These are phyloP conservation scores for Pangasius macronema DNA, from an alignment of 2,797 vertebrate species.

Conservation along the genomic window DNA sequence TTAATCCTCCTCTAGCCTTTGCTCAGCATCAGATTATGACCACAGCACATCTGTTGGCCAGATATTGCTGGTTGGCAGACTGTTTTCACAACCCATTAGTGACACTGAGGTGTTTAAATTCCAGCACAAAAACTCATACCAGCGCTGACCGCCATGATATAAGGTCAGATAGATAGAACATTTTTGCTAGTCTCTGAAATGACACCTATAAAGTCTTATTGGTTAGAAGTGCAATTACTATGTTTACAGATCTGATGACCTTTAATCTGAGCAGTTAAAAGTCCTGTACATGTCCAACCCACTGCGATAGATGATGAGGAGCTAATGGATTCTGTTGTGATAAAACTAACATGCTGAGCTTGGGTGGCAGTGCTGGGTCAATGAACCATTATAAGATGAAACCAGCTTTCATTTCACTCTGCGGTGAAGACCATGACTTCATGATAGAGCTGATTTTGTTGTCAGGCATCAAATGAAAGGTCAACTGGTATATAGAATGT, in stretches of 20 bases:
- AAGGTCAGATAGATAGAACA: not conserved
- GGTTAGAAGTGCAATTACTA: not conserved
- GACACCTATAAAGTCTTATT: conserved; percentile 34
- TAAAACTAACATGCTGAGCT: conserved; percentile 20
- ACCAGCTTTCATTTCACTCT: conserved; percentile 26
- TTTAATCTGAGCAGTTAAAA: conserved; percentile 33
- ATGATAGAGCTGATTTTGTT: conserved; percentile 36
- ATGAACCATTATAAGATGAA: conserved; percentile 31
- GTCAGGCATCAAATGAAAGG: conserved; percentile 38
- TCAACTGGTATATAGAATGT: conserved; percentile 31
- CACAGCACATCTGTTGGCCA: not conserved
- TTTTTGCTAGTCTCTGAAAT: conserved; percentile 10
- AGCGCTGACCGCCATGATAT: not conserved
- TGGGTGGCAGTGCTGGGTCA: conserved; percentile 14
- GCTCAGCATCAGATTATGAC: not conserved
- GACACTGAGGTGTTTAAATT: not conserved
- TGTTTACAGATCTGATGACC: conserved; percentile 32
- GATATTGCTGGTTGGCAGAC: not conserved
- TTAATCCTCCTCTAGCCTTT: not conserved
- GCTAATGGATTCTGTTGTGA: conserved; percentile 38
- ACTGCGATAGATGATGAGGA: conserved; percentile 24
- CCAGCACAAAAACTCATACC: not conserved
- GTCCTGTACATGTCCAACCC: conserved; percentile 12
- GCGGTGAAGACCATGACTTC: conserved; percentile 31
- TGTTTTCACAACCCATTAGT: not conserved